Conservation (phyloP, 1,140 invertebrate species). For the Drosophila equinoxialis region DNA sequence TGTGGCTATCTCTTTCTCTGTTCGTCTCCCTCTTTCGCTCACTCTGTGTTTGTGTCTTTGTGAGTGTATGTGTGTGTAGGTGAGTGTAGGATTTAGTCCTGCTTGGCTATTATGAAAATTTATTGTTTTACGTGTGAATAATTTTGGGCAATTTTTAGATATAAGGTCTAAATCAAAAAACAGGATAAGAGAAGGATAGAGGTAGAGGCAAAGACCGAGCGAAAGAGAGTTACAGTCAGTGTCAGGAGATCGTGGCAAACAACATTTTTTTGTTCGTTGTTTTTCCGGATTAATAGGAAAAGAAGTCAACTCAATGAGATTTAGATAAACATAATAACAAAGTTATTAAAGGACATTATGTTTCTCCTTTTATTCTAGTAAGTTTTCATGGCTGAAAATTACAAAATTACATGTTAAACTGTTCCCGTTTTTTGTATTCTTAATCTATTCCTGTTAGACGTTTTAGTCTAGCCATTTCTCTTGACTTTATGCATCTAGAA, state of each 20-base stretch:
- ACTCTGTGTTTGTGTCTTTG: not conserved
- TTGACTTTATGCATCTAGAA: no score
- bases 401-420: no score
- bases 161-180: slow-evolving; percentile 24
- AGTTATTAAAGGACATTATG: no score
- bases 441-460: no score
- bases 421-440: no score
- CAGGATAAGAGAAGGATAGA: not conserved
- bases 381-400: no score
- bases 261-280: not conserved
- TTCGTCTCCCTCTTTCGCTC: not conserved
- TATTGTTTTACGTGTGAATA: slow-evolving; percentile 70
- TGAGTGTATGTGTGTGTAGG: slow-evolving; percentile 29
- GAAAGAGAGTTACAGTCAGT: not conserved
- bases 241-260: not conserved
- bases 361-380: no score
- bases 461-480: no score
- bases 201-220: not conserved
- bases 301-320: no score
- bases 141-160: slow-evolving; percentile 52
- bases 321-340: no score
- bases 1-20: not conserved
- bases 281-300: not conserved
- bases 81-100: slow-evolving; percentile 26
- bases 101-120: slow-evolving; percentile 64